Conservation (phyloP, 1,140 invertebrate species). For the Thaumatotibia leucotreta region DNA sequence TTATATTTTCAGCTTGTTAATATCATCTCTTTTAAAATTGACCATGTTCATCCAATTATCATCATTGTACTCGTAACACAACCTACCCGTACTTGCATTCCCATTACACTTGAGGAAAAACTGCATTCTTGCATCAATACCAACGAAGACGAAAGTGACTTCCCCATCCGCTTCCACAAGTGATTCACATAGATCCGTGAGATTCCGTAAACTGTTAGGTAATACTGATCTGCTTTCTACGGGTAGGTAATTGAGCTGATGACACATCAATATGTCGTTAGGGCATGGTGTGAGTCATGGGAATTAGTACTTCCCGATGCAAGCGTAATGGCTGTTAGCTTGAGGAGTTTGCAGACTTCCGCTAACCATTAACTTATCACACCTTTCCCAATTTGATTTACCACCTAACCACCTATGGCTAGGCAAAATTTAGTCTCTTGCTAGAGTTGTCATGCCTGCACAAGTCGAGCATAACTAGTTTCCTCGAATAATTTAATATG, state of each 20-base stretch:
- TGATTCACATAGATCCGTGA: constrained; percentile 6
- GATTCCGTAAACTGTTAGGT: constrained; percentile 11
- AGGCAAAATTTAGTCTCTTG: no score
- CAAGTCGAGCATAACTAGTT: no score
- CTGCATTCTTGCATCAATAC: not conserved
- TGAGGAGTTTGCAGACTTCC: not conserved
- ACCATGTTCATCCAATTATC: no score
- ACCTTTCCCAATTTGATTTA: not conserved
- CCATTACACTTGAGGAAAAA: not conserved
- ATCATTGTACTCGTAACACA: no score
- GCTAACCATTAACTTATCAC: not conserved
- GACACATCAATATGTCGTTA: constrained; percentile 5
- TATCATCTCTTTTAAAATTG: no score
- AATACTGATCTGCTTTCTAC: not conserved
- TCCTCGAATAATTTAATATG: no score
- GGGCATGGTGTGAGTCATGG: not conserved
- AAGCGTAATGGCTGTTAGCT: not conserved
- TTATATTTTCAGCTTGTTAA: no score
- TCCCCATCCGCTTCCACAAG: constrained; percentile 11
- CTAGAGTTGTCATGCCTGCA: no score
- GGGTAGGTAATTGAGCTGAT: not conserved
- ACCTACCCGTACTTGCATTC: not conserved
- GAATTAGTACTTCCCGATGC: not conserved
- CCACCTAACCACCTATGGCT: no score
- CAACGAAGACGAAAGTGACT: constrained; percentile 10